Evolutionary conservation across 2,888 invertebrate genomes (phyloP).

Genomic region (Cancer borealis): DNA sequence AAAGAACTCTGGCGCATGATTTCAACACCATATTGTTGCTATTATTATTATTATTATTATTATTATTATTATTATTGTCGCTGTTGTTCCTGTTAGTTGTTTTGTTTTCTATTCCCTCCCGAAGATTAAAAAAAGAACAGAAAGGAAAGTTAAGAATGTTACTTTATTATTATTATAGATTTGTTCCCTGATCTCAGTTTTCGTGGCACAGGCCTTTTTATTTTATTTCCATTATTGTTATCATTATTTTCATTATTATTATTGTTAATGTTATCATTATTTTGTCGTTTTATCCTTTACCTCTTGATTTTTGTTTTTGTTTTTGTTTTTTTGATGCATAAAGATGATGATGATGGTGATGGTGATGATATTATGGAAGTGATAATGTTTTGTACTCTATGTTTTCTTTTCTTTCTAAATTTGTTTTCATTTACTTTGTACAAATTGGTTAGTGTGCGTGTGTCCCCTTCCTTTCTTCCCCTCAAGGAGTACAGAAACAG

Average conservation of each 20-base stretch:
- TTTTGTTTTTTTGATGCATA: neutral
- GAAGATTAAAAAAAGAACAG: neutral
- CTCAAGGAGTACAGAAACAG: constrained; percentile 24
- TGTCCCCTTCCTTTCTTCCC: neutral
- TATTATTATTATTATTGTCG: neutral
- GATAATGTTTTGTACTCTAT: neutral
- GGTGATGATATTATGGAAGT: neutral
- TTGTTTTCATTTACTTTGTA: constrained; percentile 1
- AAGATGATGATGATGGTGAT: neutral
- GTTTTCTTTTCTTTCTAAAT: neutral
- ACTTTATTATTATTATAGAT: neutral
- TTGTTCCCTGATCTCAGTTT: constrained; percentile 38
- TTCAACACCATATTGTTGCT: neutral
- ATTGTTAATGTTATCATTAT: neutral
- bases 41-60: constrained; percentile 45
- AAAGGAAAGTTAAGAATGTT: neutral
- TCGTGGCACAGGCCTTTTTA: constrained; percentile 28
- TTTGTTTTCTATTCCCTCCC: neutral
- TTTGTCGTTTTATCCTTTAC: neutral
- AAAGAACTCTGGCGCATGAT: neutral
- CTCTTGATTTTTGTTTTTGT: neutral
- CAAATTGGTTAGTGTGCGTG: constrained; percentile 22
- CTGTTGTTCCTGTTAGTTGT: neutral
- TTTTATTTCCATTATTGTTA: constrained; percentile 9
- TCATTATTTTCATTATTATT: constrained; percentile 56